These are phyloP conservation scores for Nasonia vitripennis DNA, from an alignment of 1,140 invertebrate species.

Conservation along the genomic window DNA sequence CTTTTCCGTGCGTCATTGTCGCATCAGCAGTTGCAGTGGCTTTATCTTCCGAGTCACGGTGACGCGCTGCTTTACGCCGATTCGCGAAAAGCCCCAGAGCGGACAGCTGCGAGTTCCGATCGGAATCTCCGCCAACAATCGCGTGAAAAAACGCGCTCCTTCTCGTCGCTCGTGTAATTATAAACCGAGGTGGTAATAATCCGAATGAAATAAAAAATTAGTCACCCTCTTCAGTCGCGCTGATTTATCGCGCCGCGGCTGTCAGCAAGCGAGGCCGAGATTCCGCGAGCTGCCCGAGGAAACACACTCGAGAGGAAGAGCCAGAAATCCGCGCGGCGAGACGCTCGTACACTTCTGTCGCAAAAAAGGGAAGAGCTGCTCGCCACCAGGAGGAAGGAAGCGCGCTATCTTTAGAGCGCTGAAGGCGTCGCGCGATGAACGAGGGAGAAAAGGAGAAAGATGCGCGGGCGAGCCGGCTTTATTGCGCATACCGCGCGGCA, in stretches of 20 bases:
- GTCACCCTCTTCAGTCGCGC: no score
- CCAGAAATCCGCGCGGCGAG: conserved; percentile 47
- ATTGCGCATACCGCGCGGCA: not conserved
- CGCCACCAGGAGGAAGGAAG: conserved; percentile 66
- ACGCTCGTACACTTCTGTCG: conserved; percentile 56
- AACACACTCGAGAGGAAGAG: not conserved
- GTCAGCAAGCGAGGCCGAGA: conserved; percentile 49
- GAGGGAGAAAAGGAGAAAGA: not conserved
- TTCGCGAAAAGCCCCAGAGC: not conserved
- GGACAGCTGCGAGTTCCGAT: not conserved
- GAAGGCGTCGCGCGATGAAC: not conserved
- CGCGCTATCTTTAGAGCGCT: conserved; percentile 69
- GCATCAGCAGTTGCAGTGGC: not conserved
- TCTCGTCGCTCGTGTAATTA: no score
- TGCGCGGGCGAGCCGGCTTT: not conserved
- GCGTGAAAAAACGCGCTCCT: no score
- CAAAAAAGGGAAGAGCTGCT: conserved; percentile 38
- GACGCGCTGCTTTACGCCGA: not conserved
- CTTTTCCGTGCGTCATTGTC: conserved; percentile 26
- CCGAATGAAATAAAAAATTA: no score
- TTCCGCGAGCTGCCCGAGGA: conserved; percentile 1
- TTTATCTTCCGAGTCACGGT: not conserved
- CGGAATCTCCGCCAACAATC: no score
- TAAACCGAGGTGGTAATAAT: no score
- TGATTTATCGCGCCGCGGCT: not conserved